phyloP scores from a whole-genome alignment of 1,140 invertebrate genomes.

The Papilio helenus region DNA sequence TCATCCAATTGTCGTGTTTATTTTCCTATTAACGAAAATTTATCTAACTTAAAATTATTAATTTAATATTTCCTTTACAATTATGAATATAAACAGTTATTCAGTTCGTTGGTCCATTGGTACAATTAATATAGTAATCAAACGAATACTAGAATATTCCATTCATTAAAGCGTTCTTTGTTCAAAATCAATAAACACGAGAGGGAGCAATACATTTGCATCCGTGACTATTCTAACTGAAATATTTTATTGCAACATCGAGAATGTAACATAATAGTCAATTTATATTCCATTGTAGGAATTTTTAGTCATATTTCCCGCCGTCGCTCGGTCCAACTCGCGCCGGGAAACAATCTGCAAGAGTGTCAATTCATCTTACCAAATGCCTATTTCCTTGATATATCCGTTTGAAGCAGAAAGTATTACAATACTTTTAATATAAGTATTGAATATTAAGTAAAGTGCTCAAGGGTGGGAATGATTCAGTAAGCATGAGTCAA shows the following conservation, averaged over 20 bases:
- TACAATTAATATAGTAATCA: background rate
- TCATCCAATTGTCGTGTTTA: too few species aligned
- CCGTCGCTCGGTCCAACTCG: slow-evolving; percentile 22
- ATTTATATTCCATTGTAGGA: slow-evolving; percentile 37
- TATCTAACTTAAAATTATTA: too few species aligned
- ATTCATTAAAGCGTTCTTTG: background rate
- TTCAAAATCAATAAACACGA: background rate
- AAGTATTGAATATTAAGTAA: too few species aligned
- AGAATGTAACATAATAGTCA: slow-evolving; percentile 23
- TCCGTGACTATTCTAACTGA: slow-evolving; percentile 8
- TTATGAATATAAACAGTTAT: too few species aligned
- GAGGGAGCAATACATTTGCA: background rate
- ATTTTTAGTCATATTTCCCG: slow-evolving; percentile 35
- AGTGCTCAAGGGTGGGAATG: too few species aligned
- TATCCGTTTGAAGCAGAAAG: slow-evolving; percentile 41
- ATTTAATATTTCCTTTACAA: too few species aligned
- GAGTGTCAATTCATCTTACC: slow-evolving; percentile 69
- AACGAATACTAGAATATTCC: background rate
- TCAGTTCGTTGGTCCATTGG: too few species aligned
- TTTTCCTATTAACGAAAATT: too few species aligned
- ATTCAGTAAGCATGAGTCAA: too few species aligned
- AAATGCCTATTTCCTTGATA: slow-evolving; percentile 52
- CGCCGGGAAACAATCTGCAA: slow-evolving; percentile 59
- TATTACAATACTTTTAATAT: slow-evolving; percentile 13
- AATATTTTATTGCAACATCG: slow-evolving; percentile 30